Evolutionary conservation across 2,113 vertebrate species (phyloP).

Genomic region (Rhinopomastus cyanomelas): DNA sequence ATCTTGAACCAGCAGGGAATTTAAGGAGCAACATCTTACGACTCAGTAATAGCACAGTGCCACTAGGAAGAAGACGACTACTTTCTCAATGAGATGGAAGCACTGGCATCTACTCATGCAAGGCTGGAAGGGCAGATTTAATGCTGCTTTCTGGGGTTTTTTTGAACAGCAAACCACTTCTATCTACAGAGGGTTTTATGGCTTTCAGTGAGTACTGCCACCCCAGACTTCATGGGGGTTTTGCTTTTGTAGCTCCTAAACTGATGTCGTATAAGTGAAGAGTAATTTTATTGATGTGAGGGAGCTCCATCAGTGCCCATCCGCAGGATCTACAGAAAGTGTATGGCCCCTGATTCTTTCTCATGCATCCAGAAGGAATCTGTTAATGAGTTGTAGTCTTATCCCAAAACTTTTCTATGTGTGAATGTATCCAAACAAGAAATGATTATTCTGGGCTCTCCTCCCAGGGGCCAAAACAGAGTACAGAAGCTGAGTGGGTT

Average conservation of each 20-base stretch:
- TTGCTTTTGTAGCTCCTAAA: slow-evolving; percentile 19
- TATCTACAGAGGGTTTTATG: not conserved
- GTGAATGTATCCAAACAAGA: not conserved
- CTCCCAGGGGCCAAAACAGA: not conserved
- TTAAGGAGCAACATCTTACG: slow-evolving; percentile 2
- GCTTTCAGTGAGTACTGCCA: not conserved
- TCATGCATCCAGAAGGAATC: not conserved
- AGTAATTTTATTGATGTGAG: not conserved
- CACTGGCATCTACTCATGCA: not conserved
- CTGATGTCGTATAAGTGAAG: not conserved
- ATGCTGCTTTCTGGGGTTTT: not conserved
- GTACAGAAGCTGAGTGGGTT: not conserved
- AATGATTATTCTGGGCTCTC: not conserved
- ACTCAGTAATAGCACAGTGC: accelerated
- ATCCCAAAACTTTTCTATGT: not conserved
- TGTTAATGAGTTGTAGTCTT: not conserved
- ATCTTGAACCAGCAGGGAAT: not conserved
- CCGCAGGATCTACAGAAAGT: not conserved
- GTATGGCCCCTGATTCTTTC: not conserved
- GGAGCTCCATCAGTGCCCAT: not conserved
- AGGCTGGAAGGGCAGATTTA: not conserved
- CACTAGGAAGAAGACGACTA: not conserved
- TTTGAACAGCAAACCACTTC: not conserved
- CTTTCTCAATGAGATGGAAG: not conserved
- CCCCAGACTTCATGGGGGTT: not conserved